These are phyloP conservation scores for Ceratina calcarata DNA, from an alignment of 1,140 invertebrate genomes.

Conservation along the genomic window DNA sequence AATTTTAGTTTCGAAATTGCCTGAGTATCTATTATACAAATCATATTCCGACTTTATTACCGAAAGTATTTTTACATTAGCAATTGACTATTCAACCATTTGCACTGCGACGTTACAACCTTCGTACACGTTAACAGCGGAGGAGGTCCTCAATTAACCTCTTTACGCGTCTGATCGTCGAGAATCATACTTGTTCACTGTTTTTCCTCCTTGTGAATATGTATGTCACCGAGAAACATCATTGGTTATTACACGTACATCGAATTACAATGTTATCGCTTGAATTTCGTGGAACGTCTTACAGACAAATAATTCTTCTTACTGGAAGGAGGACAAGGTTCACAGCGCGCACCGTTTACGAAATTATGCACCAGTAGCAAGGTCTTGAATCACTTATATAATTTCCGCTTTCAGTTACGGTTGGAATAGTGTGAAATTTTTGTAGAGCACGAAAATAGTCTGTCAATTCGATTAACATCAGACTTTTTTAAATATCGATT, in stretches of 20 bases:
- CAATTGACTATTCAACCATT: neutral
- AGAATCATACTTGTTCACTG: constrained; percentile 6
- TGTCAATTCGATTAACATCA: no score
- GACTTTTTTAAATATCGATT: no score
- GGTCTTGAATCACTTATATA: neutral
- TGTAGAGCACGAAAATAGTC: no score
- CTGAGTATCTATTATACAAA: no score
- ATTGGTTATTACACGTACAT: neutral
- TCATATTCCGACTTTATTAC: no score
- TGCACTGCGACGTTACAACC: neutral
- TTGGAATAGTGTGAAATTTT: no score
- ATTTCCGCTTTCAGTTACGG: no score
- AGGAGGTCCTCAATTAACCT: constrained; percentile 39
- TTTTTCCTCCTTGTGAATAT: neutral
- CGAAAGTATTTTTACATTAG: no score
- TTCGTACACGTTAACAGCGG: constrained; percentile 2
- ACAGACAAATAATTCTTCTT: neutral
- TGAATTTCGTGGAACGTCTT: neutral
- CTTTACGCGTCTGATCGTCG: constrained; percentile 16
- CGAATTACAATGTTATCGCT: neutral
- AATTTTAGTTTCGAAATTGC: no score
- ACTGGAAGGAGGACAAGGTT: constrained; percentile 41
- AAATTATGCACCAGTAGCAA: neutral
- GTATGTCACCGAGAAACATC: neutral
- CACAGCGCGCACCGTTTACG: no score